Percentiles rank a stretch among this genome's conserved stretches.
These are phyloP conservation scores for Bagarius yarrelli DNA, from an alignment of 2,113 vertebrate species.

Conservation along the genomic window DNA sequence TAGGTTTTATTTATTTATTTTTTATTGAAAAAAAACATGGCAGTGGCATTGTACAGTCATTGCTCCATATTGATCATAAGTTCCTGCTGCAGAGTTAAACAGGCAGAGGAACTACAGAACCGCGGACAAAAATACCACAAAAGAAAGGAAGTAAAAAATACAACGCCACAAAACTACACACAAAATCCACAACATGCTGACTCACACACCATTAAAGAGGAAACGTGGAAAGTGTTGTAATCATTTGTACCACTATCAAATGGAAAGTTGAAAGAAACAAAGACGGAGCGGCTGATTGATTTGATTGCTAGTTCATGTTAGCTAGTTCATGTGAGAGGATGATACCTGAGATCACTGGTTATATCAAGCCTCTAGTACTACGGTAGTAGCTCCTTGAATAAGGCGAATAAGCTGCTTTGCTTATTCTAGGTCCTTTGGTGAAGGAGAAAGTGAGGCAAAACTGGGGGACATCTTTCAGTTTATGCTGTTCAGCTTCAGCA, in stretches of 20 bases:
- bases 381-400: conserved; percentile 39
- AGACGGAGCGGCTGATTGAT: neutral
- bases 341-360: conserved; percentile 51
- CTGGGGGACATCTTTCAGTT: neutral
- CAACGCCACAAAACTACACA: conserved; percentile 36
- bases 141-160: conserved; percentile 16
- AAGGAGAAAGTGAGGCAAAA: conserved; percentile 30
- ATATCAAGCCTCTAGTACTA: conserved; percentile 23
- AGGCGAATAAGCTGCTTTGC: conserved; percentile 44
- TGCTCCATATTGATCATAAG: conserved; percentile 29
- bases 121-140: neutral
- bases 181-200: neutral
- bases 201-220: neutral
- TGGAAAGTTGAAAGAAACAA: conserved; percentile 28
- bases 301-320: neutral
- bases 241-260: neutral
- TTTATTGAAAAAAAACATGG: conserved; percentile 40
- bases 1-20: neutral
- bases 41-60: conserved; percentile 30
- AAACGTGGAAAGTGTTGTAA: neutral
- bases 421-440: conserved; percentile 52
- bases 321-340: conserved; percentile 22
- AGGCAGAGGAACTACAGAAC: conserved; percentile 36
- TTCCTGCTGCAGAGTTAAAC: conserved; percentile 26
- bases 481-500: neutral